These are phyloP conservation scores for Aphelenchoides avenae DNA, from an alignment of 1,140 invertebrate genomes.

Conservation along the genomic window DNA sequence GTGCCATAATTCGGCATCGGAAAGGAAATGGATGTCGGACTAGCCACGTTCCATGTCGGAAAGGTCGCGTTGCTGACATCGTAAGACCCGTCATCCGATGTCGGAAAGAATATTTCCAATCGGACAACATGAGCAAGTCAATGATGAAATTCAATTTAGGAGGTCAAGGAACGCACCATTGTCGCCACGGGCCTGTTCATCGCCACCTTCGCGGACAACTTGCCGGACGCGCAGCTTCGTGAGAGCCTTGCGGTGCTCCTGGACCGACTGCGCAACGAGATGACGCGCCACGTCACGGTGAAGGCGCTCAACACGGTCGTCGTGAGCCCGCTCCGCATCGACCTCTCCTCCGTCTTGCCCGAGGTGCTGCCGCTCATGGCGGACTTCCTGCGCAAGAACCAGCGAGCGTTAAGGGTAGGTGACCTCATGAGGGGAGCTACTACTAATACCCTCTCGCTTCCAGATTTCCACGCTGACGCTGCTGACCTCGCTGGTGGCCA, in stretches of 20 bases:
- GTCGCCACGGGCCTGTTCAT: conserved; percentile 37
- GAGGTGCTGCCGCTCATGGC: conserved; percentile 83
- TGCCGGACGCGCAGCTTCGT: conserved; percentile 19
- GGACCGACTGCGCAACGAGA: conserved; percentile 89
- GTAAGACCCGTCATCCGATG: no score
- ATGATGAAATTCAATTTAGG: conserved; percentile 16
- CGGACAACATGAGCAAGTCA: not conserved
- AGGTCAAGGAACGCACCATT: conserved; percentile 47
- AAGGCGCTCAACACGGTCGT: conserved; percentile 68
- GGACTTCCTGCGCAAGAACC: conserved; percentile 91
- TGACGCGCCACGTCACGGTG: conserved; percentile 88
- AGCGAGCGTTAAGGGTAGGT: conserved; percentile 71
- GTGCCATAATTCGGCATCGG: no score
- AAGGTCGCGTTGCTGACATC: no score
- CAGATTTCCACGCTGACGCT: conserved; percentile 84
- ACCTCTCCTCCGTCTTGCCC: conserved; percentile 67
- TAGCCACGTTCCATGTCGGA: no score
- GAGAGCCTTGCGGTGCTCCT: conserved; percentile 77
- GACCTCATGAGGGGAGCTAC: no score
- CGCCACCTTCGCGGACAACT: conserved; percentile 31
- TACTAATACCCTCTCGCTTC: conserved; percentile 10
- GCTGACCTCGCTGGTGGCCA: conserved; percentile 80
- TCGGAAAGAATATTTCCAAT: no score
- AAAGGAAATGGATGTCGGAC: no score
- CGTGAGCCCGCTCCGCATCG: conserved; percentile 64